phyloP scores from a whole-genome alignment of 1,140 invertebrate species.

The Hetaerina americana region DNA sequence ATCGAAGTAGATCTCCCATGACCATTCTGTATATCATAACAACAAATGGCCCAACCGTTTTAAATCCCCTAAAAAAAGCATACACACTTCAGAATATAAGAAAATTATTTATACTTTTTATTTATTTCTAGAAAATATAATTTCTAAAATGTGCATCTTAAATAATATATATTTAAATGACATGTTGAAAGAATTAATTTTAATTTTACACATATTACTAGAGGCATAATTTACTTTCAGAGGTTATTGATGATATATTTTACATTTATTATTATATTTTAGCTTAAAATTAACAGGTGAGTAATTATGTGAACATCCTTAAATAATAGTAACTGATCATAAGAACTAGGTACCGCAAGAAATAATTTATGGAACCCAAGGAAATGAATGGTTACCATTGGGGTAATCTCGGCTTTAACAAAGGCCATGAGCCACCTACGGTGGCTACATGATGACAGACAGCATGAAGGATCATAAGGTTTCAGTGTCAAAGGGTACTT shows the following conservation, averaged over 20 bases:
- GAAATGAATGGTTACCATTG: too few species aligned
- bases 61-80: constrained; percentile 67
- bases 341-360: too few species aligned
- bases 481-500: not conserved
- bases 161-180: not conserved
- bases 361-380: too few species aligned
- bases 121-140: not conserved
- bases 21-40: constrained; percentile 99
- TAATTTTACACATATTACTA: not conserved
- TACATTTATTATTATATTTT: not conserved
- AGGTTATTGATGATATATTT: not conserved
- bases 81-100: not conserved
- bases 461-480: too few species aligned
- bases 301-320: not conserved
- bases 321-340: not conserved
- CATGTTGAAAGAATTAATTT: not conserved
- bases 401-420: too few species aligned
- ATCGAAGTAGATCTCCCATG: constrained; percentile 84
- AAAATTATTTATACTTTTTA: constrained; percentile 1
- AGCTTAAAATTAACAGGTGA: not conserved
- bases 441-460: too few species aligned
- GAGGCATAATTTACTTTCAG: not conserved
- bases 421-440: too few species aligned
- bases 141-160: not conserved
- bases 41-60: constrained; percentile 95